Percentiles rank a stretch among this genome's conserved stretches.
These are phyloP conservation scores for Patiria miniata DNA, from an alignment of 35 echinoderm and acorn worm genomes.

Conservation along the genomic window DNA sequence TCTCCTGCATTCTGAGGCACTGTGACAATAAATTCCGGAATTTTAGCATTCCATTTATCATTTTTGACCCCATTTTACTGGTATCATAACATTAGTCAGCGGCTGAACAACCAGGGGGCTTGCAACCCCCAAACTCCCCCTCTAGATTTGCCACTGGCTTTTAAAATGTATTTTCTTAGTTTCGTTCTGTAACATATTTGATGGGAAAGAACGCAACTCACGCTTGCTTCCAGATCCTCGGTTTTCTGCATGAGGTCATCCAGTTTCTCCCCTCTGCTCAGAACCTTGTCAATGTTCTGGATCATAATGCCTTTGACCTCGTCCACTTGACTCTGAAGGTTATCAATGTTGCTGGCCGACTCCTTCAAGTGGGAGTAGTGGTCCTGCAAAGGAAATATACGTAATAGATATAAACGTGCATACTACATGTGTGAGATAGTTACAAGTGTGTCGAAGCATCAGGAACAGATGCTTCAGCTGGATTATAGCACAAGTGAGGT, in stretches of 20 bases:
- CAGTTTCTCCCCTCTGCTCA: conserved; percentile 83
- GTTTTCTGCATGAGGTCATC: conserved; percentile 81
- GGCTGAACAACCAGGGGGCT: no score
- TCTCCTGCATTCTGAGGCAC: no score
- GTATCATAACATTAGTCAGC: no score
- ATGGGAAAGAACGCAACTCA: conserved; percentile 46
- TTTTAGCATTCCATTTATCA: no score
- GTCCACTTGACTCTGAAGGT: conserved; percentile 82
- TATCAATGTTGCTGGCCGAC: conserved; percentile 47
- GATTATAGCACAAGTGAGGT: no score
- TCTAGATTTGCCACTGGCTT: background rate
- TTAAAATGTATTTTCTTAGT: background rate
- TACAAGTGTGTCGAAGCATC: no score
- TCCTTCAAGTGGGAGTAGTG: conserved; percentile 73
- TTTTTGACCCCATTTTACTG: no score
- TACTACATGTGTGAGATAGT: no score
- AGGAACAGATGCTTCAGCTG: no score
- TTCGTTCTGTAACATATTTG: background rate
- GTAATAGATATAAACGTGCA: background rate
- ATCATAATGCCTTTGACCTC: conserved; percentile 94
- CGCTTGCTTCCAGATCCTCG: conserved; percentile 91
- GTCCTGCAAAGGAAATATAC: conserved; percentile 56
- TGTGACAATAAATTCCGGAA: no score
- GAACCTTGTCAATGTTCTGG: conserved; percentile 87
- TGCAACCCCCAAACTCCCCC: background rate